Conservation (phyloP, 2,888 invertebrate genomes). For the Phaedon cochleariae region DNA sequence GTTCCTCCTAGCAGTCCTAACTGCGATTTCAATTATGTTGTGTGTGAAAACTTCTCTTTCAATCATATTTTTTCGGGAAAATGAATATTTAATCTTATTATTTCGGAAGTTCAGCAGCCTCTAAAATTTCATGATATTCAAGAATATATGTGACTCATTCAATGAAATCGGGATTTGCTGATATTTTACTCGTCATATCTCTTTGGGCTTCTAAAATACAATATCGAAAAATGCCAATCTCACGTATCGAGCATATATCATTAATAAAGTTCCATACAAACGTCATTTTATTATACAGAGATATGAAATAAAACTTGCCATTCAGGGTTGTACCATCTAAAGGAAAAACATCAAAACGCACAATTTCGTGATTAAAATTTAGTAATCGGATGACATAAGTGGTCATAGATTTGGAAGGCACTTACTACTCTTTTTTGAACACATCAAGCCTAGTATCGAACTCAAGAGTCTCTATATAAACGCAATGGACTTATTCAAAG, state of each 20-base stretch:
- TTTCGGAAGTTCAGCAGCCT: too few relatives aligned
- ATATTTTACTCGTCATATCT: neutral
- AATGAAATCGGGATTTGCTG: neutral
- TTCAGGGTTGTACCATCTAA: slow-evolving; percentile 79
- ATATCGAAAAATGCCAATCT: slow-evolving; percentile 56
- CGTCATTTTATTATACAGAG: slow-evolving; percentile 55
- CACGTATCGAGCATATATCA: slow-evolving; percentile 59
- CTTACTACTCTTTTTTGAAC: slow-evolving; percentile 83
- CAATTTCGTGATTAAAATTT: slow-evolving; percentile 59
- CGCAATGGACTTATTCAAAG: slow-evolving; percentile 7
- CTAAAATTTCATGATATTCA: too few relatives aligned
- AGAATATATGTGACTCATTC: too few relatives aligned
- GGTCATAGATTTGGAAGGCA: slow-evolving; percentile 81
- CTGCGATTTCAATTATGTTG: too few relatives aligned
- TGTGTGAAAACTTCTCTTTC: too few relatives aligned
- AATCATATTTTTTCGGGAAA: too few relatives aligned
- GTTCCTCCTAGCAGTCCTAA: too few relatives aligned
- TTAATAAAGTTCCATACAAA: slow-evolving; percentile 53
- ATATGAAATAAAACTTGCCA: slow-evolving; percentile 70
- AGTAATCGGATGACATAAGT: slow-evolving; percentile 62
- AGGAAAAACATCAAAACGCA: slow-evolving; percentile 59
- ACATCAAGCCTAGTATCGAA: slow-evolving; percentile 74
- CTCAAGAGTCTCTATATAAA: slow-evolving; percentile 45
- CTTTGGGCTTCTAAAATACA: neutral
- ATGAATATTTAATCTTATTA: too few relatives aligned